These are phyloP conservation scores for Panagrolaimus sp. DNA, from an alignment of 1,140 invertebrate genomes.

Conservation along the genomic window DNA sequence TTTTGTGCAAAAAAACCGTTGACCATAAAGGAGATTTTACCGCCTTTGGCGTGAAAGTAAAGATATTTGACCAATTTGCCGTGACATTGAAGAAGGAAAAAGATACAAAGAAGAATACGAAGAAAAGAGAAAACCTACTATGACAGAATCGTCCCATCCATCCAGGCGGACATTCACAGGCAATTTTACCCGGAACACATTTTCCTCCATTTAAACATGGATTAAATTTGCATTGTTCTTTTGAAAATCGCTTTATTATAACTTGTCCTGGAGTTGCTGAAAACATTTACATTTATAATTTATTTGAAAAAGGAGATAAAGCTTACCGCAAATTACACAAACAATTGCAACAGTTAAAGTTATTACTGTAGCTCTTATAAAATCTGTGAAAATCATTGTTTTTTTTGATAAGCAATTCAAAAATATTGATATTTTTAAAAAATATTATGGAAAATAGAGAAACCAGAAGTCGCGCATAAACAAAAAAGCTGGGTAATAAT, in stretches of 20 bases:
- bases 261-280: constrained; percentile 24
- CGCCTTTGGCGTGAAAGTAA: too few relatives aligned
- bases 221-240: constrained; percentile 57
- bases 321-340: constrained; percentile 10
- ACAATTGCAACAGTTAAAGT: neutral
- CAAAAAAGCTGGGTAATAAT: too few relatives aligned
- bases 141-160: constrained; percentile 58
- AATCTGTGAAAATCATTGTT: too few relatives aligned
- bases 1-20: too few relatives aligned
- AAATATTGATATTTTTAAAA: too few relatives aligned
- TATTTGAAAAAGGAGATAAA: neutral
- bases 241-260: constrained; percentile 53
- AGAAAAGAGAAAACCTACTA: constrained; percentile 33
- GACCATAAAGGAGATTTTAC: too few relatives aligned
- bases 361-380: neutral
- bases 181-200: constrained; percentile 54
- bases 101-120: constrained; percentile 7
- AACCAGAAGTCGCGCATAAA: too few relatives aligned
- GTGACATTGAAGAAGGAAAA: too few relatives aligned
- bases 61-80: too few relatives aligned
- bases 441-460: too few relatives aligned
- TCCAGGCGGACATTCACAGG: constrained; percentile 48
- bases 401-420: too few relatives aligned
- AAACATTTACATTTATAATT: neutral
- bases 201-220: constrained; percentile 58